These are phyloP conservation scores for Drymodes brunneopygia DNA, from an alignment of 2,113 vertebrate species.

Conservation along the genomic window DNA sequence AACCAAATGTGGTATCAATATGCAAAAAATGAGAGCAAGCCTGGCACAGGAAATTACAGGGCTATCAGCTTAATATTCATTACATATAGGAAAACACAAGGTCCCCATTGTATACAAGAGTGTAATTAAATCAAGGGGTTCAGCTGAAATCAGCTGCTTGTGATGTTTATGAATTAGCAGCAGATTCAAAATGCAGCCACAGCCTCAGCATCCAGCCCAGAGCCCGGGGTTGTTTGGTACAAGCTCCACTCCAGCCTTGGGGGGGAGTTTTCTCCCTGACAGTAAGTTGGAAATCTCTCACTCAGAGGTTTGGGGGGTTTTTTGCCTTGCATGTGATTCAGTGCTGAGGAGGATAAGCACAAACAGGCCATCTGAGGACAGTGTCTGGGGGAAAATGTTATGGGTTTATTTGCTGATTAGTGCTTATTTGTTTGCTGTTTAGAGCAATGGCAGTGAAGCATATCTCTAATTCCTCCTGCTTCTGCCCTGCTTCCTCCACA, in stretches of 20 bases:
- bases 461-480: not conserved
- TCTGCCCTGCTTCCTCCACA: not conserved
- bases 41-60: slow-evolving; percentile 64
- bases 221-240: not conserved
- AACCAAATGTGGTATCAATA: slow-evolving; percentile 66
- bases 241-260: not conserved
- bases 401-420: not conserved
- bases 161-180: slow-evolving; percentile 43
- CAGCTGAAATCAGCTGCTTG: slow-evolving; percentile 53
- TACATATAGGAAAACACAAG: slow-evolving; percentile 30
- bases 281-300: not conserved
- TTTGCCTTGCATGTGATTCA: not conserved
- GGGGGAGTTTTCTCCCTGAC: not conserved
- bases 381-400: not conserved
- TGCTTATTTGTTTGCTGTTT: not conserved
- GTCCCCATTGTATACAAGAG: slow-evolving; percentile 48
- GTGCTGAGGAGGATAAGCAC: not conserved
- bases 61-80: slow-evolving; percentile 69
- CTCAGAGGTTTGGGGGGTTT: not conserved
- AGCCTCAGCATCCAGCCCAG: not conserved
- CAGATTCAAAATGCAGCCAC: not conserved
- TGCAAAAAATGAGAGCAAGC: slow-evolving; percentile 62
- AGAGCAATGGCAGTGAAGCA: not conserved
- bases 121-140: slow-evolving; percentile 72
- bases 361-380: slow-evolving; percentile 4